Evolutionary conservation across 2,113 vertebrate genomes (phyloP).

Genomic region (Cephalopholis sonnerati): DNA sequence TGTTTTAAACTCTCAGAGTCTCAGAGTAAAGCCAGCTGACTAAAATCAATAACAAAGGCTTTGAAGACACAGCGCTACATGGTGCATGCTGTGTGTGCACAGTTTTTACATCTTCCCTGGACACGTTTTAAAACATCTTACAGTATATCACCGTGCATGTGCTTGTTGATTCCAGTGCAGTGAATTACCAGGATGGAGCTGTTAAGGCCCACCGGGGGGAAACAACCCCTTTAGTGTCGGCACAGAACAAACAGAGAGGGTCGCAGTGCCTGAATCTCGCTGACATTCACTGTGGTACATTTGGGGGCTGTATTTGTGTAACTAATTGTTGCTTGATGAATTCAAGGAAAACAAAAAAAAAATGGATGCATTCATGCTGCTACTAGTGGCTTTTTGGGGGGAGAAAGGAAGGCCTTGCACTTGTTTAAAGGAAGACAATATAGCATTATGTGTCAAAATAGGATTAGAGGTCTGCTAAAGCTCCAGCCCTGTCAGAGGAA

Average conservation of each 20-base stretch:
- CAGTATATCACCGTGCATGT: slow-evolving; percentile 10
- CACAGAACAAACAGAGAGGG: slow-evolving; percentile 28
- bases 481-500: slow-evolving; percentile 71
- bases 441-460: slow-evolving; percentile 74
- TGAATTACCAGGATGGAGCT: slow-evolving; percentile 38
- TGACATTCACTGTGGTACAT: slow-evolving; percentile 35
- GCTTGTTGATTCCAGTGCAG: slow-evolving; percentile 35
- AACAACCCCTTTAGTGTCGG: slow-evolving; percentile 30
- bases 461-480: slow-evolving; percentile 76
- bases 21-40: slow-evolving; percentile 37
- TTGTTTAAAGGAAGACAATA: slow-evolving; percentile 71
- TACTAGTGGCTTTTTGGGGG: slow-evolving; percentile 26
- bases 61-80: slow-evolving; percentile 33
- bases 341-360: slow-evolving; percentile 59
- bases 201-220: slow-evolving; percentile 16
- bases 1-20: slow-evolving; percentile 15
- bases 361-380: slow-evolving; percentile 1
- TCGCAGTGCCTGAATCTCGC: slow-evolving; percentile 45
- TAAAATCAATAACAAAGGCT: slow-evolving; percentile 47
- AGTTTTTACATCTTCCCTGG: slow-evolving; percentile 26
- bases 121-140: slow-evolving; percentile 37
- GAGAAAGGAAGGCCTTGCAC: slow-evolving; percentile 53
- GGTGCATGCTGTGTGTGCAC: neutral
- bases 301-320: slow-evolving; percentile 35
- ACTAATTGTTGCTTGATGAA: slow-evolving; percentile 63